Conservation (phyloP, 1,140 invertebrate genomes). For the Nasonia longicornis region DNA sequence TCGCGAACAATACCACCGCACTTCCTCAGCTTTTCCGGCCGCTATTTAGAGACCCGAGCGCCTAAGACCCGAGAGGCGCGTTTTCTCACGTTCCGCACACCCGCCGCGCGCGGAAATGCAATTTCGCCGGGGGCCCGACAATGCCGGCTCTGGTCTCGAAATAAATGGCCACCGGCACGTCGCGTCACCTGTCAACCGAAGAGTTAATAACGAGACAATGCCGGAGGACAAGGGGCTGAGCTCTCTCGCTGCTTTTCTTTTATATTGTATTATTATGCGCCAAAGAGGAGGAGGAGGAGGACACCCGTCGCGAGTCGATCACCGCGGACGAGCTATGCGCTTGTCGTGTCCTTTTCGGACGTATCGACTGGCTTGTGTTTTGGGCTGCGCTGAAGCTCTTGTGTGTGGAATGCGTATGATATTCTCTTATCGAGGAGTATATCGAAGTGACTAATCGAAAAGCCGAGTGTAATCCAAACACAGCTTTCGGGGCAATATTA, state of each 20-base stretch:
- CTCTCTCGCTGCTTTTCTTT: background rate
- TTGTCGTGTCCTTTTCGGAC: background rate
- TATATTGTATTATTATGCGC: background rate
- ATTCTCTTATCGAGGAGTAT: background rate
- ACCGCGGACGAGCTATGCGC: background rate
- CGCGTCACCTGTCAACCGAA: constrained; percentile 35
- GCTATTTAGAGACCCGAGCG: no score
- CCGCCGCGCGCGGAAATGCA: constrained; percentile 33
- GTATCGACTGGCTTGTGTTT: no score
- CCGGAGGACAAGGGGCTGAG: background rate
- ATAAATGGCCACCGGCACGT: constrained; percentile 39
- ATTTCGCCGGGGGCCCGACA: constrained; percentile 18
- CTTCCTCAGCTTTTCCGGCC: background rate
- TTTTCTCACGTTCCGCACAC: constrained; percentile 42
- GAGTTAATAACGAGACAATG: constrained; percentile 43
- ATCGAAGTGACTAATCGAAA: constrained; percentile 34
- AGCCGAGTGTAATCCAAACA: constrained; percentile 16
- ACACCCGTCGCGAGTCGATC: constrained; percentile 35
- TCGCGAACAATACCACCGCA: no score
- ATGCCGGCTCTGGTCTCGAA: constrained; percentile 24
- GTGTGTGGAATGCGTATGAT: background rate
- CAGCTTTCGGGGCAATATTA: constrained; percentile 16
- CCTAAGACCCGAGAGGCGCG: constrained; percentile 22
- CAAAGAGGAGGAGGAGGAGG: background rate
- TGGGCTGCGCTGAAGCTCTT: background rate